Base-by-base conservation (phyloP, 1,140 invertebrate species). In the Heliconius melpomene region DNA sequence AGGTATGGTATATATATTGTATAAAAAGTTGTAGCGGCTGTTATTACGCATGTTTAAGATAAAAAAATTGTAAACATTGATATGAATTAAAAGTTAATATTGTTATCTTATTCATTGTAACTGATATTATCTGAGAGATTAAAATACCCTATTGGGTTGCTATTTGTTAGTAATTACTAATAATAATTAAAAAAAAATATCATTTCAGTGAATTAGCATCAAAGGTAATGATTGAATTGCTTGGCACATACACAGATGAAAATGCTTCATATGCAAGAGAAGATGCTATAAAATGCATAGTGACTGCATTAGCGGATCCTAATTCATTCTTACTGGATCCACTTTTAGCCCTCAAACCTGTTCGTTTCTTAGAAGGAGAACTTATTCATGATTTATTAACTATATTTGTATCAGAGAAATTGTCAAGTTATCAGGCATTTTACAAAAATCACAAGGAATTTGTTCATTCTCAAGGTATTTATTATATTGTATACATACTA, bases 281-380 rank as follows among this genome's bases (percentile, higher is more conserved):
- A 95, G 98, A 99, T 95, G 98, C 98, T 9, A 98, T 99, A 88
- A 97, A 98, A 87, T 99, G 99, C 93, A 99, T 99, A 91, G 97
- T 98, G 23, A 97, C 98, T 23, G 98, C 98, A 75, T 94, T 99
- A 75, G 98, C 97, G 57, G 99, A 99, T 94, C 98, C 98, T 57
- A 98, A 97, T 86, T 98, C 98, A 87, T 99, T 99, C 94, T 95
- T 99, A 16, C 95, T 99, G 84, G 99, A 99, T 93, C 98, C 99
- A 79, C 95, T 99, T 23, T 95, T 99, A 20, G 96, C 97, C 13
- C 94, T 99, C 26, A 99, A 99, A 95, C 99, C 99, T 20, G 98
- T 99, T 2, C 96, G 98, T 82, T 99, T 99, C 91, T 95, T 99
- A n/a, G 98, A 99, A 95, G 97, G 98, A 79, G 98, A 99, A 95